phyloP scores from a whole-genome alignment of 2,113 vertebrate genomes.

The Zosterops japonicus region DNA sequence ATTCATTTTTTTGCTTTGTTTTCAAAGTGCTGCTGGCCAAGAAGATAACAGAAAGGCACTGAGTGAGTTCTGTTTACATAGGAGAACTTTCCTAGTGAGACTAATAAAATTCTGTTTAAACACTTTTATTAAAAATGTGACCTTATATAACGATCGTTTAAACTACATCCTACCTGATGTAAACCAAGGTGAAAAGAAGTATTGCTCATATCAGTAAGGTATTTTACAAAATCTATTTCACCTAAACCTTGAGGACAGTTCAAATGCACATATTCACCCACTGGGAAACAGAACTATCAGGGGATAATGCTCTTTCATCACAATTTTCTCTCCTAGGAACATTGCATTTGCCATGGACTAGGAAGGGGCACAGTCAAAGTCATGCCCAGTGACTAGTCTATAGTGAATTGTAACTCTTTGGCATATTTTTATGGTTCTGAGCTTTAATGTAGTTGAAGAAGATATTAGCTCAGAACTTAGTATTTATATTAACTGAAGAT shows the following conservation, averaged over 20 bases:
- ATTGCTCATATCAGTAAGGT: neutral
- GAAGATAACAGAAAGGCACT: neutral
- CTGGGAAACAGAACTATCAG: neutral
- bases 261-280: neutral
- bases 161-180: neutral
- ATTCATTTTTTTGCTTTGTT: neutral
- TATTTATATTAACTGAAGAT: neutral
- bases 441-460: neutral
- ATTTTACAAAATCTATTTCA: neutral
- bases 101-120: neutral
- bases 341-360: neutral
- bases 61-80: neutral
- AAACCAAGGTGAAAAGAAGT: neutral
- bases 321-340: neutral
- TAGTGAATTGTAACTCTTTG: neutral
- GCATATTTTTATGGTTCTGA: neutral
- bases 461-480: neutral
- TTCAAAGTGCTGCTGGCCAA: neutral
- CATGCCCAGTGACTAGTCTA: fast-evolving
- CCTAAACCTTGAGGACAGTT: neutral
- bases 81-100: neutral
- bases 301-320: neutral
- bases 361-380: neutral
- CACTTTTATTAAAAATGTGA: neutral
- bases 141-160: neutral